phyloP scores from a whole-genome alignment of 2,888 invertebrate species.

The Scrobipalpa costella region DNA sequence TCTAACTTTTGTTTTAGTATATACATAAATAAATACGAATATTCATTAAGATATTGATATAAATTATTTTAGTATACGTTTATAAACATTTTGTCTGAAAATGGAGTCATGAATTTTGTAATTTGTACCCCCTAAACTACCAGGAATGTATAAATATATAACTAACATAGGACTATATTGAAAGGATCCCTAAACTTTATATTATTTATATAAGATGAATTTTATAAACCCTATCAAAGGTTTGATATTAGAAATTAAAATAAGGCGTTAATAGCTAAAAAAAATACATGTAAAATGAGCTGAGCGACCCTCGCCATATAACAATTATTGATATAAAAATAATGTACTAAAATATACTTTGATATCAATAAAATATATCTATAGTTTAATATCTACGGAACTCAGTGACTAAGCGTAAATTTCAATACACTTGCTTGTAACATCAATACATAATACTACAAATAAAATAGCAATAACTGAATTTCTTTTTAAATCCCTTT shows the following conservation, averaged over 20 bases:
- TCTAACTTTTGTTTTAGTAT: conserved; percentile 16
- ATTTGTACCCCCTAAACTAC: conserved; percentile 47
- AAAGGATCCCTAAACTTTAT: conserved; percentile 44
- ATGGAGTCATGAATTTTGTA: conserved; percentile 38
- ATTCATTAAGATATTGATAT: not conserved
- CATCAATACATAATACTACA: too few relatives aligned
- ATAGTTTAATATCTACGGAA: not conserved
- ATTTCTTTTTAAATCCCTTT: too few relatives aligned
- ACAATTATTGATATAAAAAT: conserved; percentile 24
- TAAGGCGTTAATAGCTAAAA: not conserved
- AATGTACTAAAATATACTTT: conserved; percentile 12
- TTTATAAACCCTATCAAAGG: conserved; percentile 67
- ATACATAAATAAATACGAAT: conserved; percentile 12
- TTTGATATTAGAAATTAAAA: conserved; percentile 48
- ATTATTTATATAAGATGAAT: conserved; percentile 53
- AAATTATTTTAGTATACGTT: conserved; percentile 23
- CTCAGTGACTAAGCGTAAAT: too few relatives aligned
- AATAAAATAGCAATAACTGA: too few relatives aligned
- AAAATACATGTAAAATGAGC: conserved; percentile 16
- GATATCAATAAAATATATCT: conserved; percentile 18
- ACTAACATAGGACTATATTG: conserved; percentile 53
- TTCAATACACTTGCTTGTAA: too few relatives aligned
- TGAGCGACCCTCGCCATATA: conserved; percentile 10
- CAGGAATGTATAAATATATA: conserved; percentile 60
- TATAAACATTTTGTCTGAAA: conserved; percentile 33